Percentiles rank a stretch among this genome's conserved stretches.
These are phyloP conservation scores for Mycetomoellerius zeteki DNA, from an alignment of 1,140 invertebrate species.

Conservation along the genomic window DNA sequence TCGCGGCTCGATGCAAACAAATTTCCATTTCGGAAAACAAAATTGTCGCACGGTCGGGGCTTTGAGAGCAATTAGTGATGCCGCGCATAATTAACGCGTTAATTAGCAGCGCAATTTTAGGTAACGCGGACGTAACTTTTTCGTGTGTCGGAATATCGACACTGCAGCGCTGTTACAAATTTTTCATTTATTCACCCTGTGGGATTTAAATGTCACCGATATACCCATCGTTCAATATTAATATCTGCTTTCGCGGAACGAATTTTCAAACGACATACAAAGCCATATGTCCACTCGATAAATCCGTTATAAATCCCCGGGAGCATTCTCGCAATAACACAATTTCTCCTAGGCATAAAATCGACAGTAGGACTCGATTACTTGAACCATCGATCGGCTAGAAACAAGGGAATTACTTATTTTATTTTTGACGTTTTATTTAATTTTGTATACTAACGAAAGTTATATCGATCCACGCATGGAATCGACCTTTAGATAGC, in stretches of 20 bases:
- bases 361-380: not conserved
- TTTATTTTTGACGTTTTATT: constrained; percentile 20
- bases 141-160: constrained; percentile 37
- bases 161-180: not conserved
- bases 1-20: constrained; percentile 60
- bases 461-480: constrained; percentile 22
- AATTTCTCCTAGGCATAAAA: constrained; percentile 31
- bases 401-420: constrained; percentile 11
- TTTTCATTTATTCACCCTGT: constrained; percentile 49
- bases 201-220: constrained; percentile 46
- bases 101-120: constrained; percentile 50
- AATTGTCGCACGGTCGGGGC: constrained; percentile 34
- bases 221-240: constrained; percentile 27
- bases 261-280: constrained; percentile 10
- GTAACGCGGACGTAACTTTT: constrained; percentile 34
- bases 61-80: constrained; percentile 65
- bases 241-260: not conserved
- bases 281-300: constrained; percentile 8
- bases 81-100: constrained; percentile 59
- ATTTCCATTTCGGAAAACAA: constrained; percentile 62
- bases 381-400: not conserved
- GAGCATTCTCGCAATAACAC: constrained; percentile 21
- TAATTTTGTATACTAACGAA: not conserved
- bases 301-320: not conserved
- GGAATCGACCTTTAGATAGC: constrained; percentile 27